Conservation (phyloP, 2,113 vertebrate genomes). For the Lophochroa leadbeateri region DNA sequence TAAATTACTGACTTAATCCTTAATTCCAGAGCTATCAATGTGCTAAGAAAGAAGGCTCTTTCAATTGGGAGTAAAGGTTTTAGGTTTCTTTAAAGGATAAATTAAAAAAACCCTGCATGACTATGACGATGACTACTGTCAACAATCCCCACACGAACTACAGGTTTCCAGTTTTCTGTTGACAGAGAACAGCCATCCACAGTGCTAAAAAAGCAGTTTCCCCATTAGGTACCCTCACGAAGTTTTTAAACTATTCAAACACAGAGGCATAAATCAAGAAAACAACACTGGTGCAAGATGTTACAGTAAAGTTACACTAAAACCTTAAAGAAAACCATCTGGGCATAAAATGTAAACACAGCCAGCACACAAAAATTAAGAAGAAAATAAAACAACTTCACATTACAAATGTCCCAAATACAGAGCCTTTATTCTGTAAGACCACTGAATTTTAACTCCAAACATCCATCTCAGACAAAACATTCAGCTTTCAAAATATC, state of each 20-base stretch:
- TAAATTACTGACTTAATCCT: neutral
- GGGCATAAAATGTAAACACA: slow-evolving; percentile 53
- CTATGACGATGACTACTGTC: neutral
- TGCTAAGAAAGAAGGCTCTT: neutral
- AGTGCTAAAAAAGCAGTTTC: neutral
- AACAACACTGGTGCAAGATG: slow-evolving; percentile 28
- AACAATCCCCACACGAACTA: neutral
- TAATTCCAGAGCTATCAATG: neutral
- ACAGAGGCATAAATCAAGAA: slow-evolving; percentile 59
- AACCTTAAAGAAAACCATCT: slow-evolving; percentile 64
- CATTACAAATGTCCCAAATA: neutral
- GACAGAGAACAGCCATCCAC: slow-evolving; percentile 38
- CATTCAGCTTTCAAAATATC: neutral
- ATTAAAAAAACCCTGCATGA: neutral
- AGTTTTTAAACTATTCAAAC: slow-evolving; percentile 47
- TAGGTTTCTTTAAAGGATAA: neutral
- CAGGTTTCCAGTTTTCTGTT: neutral
- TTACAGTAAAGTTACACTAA: slow-evolving; percentile 10
- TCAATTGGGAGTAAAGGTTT: neutral
- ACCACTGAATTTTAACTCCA: neutral
- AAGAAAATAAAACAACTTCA: slow-evolving; percentile 34
- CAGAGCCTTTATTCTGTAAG: neutral
- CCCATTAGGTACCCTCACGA: slow-evolving; percentile 18
- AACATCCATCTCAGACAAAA: neutral
- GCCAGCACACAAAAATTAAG: slow-evolving; percentile 3